Base-by-base conservation (phyloP, 2,797 vertebrate species). In the Fistularia commersonii region DNA sequence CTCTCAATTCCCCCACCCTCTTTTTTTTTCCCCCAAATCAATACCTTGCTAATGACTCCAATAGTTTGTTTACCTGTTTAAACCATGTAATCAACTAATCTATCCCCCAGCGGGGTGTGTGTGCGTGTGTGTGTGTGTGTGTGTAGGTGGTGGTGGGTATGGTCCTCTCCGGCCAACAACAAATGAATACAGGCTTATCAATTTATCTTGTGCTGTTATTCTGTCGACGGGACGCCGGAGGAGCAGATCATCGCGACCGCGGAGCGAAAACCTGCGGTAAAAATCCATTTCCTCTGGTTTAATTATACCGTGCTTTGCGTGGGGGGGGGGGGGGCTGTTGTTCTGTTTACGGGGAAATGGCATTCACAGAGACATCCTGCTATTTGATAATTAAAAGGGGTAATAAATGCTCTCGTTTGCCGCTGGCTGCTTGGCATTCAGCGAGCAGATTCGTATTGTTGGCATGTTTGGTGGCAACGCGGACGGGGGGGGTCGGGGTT, bases 341-440 rank as follows among this genome's bases (percentile, higher is more conserved):
- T 15, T 46, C 41, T 77, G 61, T 76, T 85, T 54, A 77, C 61
- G 66, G 57, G 57, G 64, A 69, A 69, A 51, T 45, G 53, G 46
- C 59, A 59, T 65, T 78, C 45, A 56, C 50, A 31, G 48, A 69
- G 56, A 68, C 69, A 74, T 70, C 61, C 76, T 69, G 75, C 72
- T 66, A 57, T 71, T 74, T 76, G 66, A 77, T 76, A 51, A 84
- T 85, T 85, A 85, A 81, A 85, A 80, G 74, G 65, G 64, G 45
- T 50, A 73, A 68, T 77, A 76, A 74, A 79, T 34, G 54, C 57
- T 65, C 49, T 51, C 51, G 61, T 67, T 82, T 63, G 71, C 77
- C 74, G 58, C 51, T 3, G 58, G 66, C 73, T 71, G 68, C 66
- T 73, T 82, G 72, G 74, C 66, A 78, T 78, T 77, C 66, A 73